Percentiles rank a stretch among this genome's conserved stretches.
Evolutionary conservation across 2,113 vertebrate species (phyloP).

Genomic region (Carettochelys insculpta): DNA sequence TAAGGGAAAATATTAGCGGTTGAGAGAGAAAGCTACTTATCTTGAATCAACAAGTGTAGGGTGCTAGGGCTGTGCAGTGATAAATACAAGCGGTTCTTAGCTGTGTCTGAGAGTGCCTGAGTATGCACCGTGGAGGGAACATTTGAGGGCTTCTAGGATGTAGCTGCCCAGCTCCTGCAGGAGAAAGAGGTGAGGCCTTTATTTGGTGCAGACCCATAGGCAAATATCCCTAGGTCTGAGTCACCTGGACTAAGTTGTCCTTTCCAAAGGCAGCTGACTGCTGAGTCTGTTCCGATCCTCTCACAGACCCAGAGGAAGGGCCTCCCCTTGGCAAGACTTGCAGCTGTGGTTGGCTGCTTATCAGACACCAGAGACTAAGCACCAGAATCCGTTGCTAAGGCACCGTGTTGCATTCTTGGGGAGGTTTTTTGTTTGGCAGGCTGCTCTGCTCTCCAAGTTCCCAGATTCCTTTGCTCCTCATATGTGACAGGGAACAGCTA

Average conservation of each 20-base stretch:
- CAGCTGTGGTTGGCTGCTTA: background rate
- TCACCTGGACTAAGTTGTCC: too few species aligned
- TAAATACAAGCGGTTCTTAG: background rate
- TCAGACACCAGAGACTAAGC: background rate
- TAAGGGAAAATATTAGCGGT: background rate
- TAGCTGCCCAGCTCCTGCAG: fast-evolving
- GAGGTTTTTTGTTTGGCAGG: fast-evolving
- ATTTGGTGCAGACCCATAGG: background rate
- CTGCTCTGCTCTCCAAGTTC: background rate
- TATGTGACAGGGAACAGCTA: background rate
- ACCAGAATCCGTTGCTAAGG: background rate
- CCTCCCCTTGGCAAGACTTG: background rate
- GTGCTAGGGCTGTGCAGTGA: background rate
- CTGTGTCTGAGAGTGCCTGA: background rate
- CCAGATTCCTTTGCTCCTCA: background rate
- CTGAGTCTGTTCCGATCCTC: fast-evolving
- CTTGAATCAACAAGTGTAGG: background rate
- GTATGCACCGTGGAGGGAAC: background rate
- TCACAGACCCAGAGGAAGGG: background rate
- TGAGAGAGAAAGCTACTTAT: background rate
- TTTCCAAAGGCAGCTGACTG: too few species aligned
- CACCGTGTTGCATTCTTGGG: background rate
- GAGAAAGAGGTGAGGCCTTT: fast-evolving
- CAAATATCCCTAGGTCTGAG: fast-evolving
- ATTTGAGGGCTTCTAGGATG: background rate